phyloP scores from a whole-genome alignment of 2,888 invertebrate genomes.

The Eledona agricola region DNA sequence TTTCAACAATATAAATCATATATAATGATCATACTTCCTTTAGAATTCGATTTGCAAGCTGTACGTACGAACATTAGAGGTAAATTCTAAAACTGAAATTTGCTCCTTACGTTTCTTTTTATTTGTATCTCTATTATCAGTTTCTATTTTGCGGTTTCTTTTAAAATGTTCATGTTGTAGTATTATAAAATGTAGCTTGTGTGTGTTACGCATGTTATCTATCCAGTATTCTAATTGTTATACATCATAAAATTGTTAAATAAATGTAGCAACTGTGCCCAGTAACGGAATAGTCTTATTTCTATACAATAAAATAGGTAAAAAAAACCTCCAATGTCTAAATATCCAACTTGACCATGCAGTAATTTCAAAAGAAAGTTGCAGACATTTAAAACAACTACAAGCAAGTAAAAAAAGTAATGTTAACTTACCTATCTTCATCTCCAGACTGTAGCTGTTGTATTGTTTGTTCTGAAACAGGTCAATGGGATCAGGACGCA shows the following conservation, averaged over 20 bases:
- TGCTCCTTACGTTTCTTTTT: constrained; percentile 26
- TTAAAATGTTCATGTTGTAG: constrained; percentile 55
- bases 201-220: constrained; percentile 63
- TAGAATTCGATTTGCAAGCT: constrained; percentile 2
- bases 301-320: constrained; percentile 1
- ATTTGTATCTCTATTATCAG: constrained; percentile 24
- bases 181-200: constrained; percentile 57
- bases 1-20: constrained; percentile 23
- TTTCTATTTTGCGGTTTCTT: constrained; percentile 38
- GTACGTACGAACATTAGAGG: too few relatives aligned
- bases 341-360: too few relatives aligned
- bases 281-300: constrained; percentile 35
- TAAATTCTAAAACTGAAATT: too few relatives aligned
- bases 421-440: too few relatives aligned
- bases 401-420: constrained; percentile 14
- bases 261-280: constrained; percentile 63
- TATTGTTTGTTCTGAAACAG: too few relatives aligned
- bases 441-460: too few relatives aligned
- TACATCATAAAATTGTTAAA: constrained; percentile 62
- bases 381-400: constrained; percentile 23
- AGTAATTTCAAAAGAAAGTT: constrained; percentile 24
- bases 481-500: too few relatives aligned
- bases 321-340: too few relatives aligned
- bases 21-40: too few relatives aligned
- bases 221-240: constrained; percentile 63